Conservation (phyloP, 2,797 vertebrate genomes). For the Pangasius djambal region DNA sequence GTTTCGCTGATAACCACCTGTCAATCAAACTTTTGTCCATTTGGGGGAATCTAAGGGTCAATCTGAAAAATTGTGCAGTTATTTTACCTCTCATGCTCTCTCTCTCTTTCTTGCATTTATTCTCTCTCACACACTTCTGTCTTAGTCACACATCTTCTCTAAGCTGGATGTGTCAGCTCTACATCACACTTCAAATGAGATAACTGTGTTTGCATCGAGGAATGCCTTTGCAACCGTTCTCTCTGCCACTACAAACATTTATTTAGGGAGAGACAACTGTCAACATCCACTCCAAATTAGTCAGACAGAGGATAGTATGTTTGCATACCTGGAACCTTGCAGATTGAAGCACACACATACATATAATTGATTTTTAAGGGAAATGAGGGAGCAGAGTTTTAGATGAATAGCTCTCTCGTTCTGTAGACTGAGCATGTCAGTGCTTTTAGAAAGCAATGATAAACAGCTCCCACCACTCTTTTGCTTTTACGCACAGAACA, state of each 20-base stretch:
- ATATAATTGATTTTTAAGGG: not conserved
- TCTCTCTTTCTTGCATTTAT: not conserved
- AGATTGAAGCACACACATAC: not conserved
- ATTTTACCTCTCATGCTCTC: not conserved
- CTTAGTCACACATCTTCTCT: not conserved
- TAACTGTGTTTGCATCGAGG: not conserved
- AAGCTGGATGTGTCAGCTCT: not conserved
- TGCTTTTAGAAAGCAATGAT: constrained; percentile 22
- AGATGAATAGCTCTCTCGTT: constrained; percentile 33
- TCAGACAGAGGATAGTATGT: constrained; percentile 13
- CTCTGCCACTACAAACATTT: constrained; percentile 16
- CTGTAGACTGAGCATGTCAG: constrained; percentile 29
- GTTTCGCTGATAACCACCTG: not conserved
- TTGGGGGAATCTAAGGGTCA: not conserved
- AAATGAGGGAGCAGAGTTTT: not conserved
- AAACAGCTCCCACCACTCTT: constrained; percentile 30
- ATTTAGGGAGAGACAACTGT: constrained; percentile 33
- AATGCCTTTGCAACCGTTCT: not conserved
- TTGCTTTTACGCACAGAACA: not conserved
- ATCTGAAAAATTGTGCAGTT: not conserved
- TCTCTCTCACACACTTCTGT: not conserved
- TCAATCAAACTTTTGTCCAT: not conserved
- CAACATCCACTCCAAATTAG: constrained; percentile 23
- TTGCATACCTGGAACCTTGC: constrained; percentile 29
- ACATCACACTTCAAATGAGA: constrained; percentile 17